A percentile compares a stretch with the other conserved stretches of the same genome.
Conservation (phyloP, 2,797 vertebrate species). For the Hippocampus kuda region DNA sequence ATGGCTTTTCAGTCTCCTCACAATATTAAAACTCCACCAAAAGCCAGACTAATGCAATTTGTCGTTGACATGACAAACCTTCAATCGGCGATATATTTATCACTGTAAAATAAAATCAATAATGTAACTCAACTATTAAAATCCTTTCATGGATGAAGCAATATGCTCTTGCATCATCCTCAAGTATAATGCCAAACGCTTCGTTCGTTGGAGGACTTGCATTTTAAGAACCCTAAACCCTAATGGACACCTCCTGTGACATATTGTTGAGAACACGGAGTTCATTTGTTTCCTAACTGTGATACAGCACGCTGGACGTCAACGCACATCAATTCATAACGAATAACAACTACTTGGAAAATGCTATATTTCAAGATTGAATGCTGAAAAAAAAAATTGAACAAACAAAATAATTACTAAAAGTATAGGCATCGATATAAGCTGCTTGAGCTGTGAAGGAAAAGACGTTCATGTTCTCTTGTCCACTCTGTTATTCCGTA, state of each 20-base stretch:
- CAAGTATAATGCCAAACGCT: slow-evolving; percentile 55
- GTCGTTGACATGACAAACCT: slow-evolving; percentile 60
- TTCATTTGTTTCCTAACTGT: neutral
- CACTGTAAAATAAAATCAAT: slow-evolving; percentile 73
- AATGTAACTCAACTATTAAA: slow-evolving; percentile 73
- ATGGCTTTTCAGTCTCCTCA: slow-evolving; percentile 38
- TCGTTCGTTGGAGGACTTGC: slow-evolving; percentile 41
- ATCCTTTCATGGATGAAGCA: slow-evolving; percentile 72
- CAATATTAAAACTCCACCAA: slow-evolving; percentile 41
- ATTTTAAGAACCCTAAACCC: slow-evolving; percentile 49
- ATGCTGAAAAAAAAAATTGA: neutral
- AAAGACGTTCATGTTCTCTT: slow-evolving; percentile 12
- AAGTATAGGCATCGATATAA: neutral
- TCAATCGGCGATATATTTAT: slow-evolving; percentile 74
- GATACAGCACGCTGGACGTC: neutral
- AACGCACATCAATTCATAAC: neutral
- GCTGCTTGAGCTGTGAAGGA: slow-evolving; percentile 21
- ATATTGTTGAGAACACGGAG: slow-evolving; percentile 19
- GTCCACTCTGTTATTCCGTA: slow-evolving; percentile 39
- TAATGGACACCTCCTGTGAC: slow-evolving; percentile 55
- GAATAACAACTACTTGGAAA: neutral
- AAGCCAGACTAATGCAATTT: slow-evolving; percentile 58
- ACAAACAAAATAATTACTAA: neutral
- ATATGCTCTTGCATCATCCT: slow-evolving; percentile 71
- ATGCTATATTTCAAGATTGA: neutral